phyloP scores from a whole-genome alignment of 1,140 invertebrate genomes.

The Drosophila mauritiana region DNA sequence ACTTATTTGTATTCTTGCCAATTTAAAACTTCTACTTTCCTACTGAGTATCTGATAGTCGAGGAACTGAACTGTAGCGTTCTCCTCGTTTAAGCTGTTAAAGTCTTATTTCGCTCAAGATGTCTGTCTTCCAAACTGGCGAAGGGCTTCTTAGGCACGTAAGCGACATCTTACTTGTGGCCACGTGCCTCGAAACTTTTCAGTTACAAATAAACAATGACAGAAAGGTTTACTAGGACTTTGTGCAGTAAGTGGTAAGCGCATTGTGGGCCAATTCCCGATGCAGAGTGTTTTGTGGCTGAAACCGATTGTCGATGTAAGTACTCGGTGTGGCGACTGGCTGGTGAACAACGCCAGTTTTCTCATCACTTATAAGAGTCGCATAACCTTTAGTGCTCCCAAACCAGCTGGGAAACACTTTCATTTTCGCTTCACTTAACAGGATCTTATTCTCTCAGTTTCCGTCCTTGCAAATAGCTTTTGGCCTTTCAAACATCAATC shows the following conservation, averaged over 20 bases:
- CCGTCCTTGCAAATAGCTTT: slow-evolving; percentile 41
- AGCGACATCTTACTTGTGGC: slow-evolving; percentile 24
- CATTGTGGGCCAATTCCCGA: slow-evolving; percentile 45
- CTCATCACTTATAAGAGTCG: not conserved
- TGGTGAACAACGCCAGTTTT: slow-evolving; percentile 1
- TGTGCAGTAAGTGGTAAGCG: slow-evolving; percentile 30
- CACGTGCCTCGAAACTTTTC: slow-evolving; percentile 25
- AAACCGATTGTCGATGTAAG: slow-evolving; percentile 28
- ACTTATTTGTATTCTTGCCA: too few species aligned
- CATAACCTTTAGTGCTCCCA: not conserved
- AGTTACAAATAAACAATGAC: slow-evolving; percentile 19
- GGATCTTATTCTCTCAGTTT: slow-evolving; percentile 7
- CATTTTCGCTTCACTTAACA: slow-evolving; percentile 13
- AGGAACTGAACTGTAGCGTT: too few species aligned
- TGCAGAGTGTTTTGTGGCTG: slow-evolving; percentile 13
- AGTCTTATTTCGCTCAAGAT: not conserved
- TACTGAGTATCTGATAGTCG: too few species aligned
- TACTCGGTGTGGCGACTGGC: slow-evolving; percentile 8
- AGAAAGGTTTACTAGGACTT: slow-evolving; percentile 11
- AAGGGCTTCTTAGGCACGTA: slow-evolving; percentile 25
- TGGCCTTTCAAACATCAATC: slow-evolving; percentile 49
- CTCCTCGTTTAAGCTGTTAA: not conserved
- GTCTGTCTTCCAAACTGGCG: slow-evolving; percentile 14
- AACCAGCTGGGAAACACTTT: not conserved
- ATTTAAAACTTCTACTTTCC: too few species aligned